These are phyloP conservation scores for Athalia circularis DNA, from an alignment of 2,888 invertebrate species.

Conservation along the genomic window DNA sequence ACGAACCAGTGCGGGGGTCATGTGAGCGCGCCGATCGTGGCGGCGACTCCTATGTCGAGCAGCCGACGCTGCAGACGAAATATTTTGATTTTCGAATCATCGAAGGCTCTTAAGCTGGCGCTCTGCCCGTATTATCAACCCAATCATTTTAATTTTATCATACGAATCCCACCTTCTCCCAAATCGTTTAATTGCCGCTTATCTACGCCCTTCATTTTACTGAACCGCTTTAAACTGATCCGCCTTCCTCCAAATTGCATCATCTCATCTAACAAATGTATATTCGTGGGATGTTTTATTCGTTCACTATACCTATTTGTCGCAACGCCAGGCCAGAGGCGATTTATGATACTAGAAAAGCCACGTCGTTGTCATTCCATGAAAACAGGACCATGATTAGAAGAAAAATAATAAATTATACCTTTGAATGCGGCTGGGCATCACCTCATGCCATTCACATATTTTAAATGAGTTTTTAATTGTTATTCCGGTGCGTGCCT, in stretches of 20 bases:
- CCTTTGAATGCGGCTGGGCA: too few relatives aligned
- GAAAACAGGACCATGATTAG: too few relatives aligned
- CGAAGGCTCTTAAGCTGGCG: not conserved
- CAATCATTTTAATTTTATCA: slow-evolving; percentile 3
- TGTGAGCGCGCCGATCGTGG: slow-evolving; percentile 56
- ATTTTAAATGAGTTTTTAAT: not conserved
- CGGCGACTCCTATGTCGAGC: slow-evolving; percentile 51
- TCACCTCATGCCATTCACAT: too few relatives aligned
- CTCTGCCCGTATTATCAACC: slow-evolving; percentile 4
- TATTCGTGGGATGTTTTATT: not conserved
- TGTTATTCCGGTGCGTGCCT: not conserved
- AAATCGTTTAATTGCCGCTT: not conserved
- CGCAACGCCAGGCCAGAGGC: too few relatives aligned
- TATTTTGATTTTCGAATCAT: slow-evolving; percentile 34
- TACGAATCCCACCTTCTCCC: not conserved
- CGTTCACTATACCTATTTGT: too few relatives aligned
- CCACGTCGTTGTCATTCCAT: too few relatives aligned
- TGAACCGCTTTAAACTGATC: slow-evolving; percentile 36
- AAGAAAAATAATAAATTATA: too few relatives aligned
- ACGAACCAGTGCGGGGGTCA: slow-evolving; percentile 57
- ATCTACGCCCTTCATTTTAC: slow-evolving; percentile 15
- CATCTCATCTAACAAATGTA: slow-evolving; percentile 22
- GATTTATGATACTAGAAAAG: too few relatives aligned
- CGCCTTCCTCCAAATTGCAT: slow-evolving; percentile 33
- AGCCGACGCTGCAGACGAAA: slow-evolving; percentile 45